Base-by-base conservation (phyloP, 2,888 invertebrate genomes). In the Aethes cnicana region DNA sequence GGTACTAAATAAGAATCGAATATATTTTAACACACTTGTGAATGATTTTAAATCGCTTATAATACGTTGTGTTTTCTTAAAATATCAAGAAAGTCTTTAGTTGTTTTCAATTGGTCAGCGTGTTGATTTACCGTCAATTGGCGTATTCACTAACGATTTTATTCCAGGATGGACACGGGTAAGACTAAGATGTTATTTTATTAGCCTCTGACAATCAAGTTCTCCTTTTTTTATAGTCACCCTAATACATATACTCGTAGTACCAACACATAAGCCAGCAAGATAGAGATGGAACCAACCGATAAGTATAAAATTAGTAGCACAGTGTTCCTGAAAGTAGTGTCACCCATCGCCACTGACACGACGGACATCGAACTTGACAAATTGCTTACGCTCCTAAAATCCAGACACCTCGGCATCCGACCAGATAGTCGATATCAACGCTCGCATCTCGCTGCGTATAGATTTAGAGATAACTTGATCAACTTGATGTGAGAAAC, bases 381-480 rank as follows among this genome's bases (percentile, higher is more conserved):
- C 87, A 88, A 87, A 87, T 88, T 84, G 83, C 85, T 86, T 83
- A 81, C 82, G 84, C 85, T 85, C 83, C 81, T 82, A 84, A 87
- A 82, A 82, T 78, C 78, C 76, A 78, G 82, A 85, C 86, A 84
- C 85, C 85, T 82, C 79, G 72, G 78, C 72, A 70, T 74, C 66
- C 64, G 71, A 74, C 72, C 69, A 74, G 79, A 80, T 74, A 71
- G 72, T 63, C 71, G 76, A 76, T 86, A 86, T 84, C 81, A 68
- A 62, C 65, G 68, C 71, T 72, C 70, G 67, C 75, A 86, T 86
- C 85, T 81, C 72, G 70, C 75, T 77, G 66, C 78, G 77, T 75
- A 80, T 70, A 81, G 87, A 87, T 86, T 66, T 64, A 54, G 68
- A 84, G 86, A 88, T 87, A 85, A 83, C 76, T 78, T 75, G 82